Percentiles rank a stretch among this genome's conserved stretches.
These are phyloP conservation scores for Lepidotrigona ventralis DNA, from an alignment of 1,140 invertebrate species.

Conservation along the genomic window DNA sequence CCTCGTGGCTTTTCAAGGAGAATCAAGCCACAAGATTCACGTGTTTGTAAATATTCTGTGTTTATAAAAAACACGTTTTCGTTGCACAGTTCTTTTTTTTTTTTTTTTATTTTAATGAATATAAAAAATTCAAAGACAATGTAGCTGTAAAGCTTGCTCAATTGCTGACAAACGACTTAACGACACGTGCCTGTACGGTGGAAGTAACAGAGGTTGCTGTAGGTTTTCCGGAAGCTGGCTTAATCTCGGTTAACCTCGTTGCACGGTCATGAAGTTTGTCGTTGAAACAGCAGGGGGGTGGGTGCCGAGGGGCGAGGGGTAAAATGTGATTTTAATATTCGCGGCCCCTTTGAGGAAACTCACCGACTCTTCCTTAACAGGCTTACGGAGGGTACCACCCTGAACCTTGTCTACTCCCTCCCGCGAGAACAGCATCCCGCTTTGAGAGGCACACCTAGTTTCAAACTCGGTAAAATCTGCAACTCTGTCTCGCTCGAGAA, in stretches of 20 bases:
- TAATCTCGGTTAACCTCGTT: slow-evolving; percentile 72
- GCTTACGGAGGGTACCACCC: slow-evolving; percentile 62
- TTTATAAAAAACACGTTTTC: too few relatives aligned
- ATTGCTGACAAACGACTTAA: slow-evolving; percentile 46
- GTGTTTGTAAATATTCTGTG: too few relatives aligned
- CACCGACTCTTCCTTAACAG: slow-evolving; percentile 72
- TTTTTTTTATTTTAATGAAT: not conserved
- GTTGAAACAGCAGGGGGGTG: slow-evolving; percentile 53
- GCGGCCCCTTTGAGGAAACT: slow-evolving; percentile 73
- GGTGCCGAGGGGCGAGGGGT: slow-evolving; percentile 46
- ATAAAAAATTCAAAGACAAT: too few relatives aligned
- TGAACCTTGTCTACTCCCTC: slow-evolving; percentile 42
- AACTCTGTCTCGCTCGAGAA: slow-evolving; percentile 49
- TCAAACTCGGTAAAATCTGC: slow-evolving; percentile 73
- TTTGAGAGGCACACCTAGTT: slow-evolving; percentile 69
- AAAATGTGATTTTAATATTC: slow-evolving; percentile 77
- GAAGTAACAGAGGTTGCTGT: slow-evolving; percentile 32
- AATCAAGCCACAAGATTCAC: not conserved
- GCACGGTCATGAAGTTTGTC: slow-evolving; percentile 63
- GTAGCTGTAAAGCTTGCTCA: too few relatives aligned
- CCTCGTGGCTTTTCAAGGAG: not conserved
- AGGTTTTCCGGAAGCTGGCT: slow-evolving; percentile 64
- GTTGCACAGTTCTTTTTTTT: not conserved
- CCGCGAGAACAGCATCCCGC: slow-evolving; percentile 60
- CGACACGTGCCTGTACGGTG: slow-evolving; percentile 42